A percentile compares a stretch with the other conserved stretches of the same genome.
phyloP scores from a whole-genome alignment of 2,888 invertebrate species.

The Harmothoe impar region DNA sequence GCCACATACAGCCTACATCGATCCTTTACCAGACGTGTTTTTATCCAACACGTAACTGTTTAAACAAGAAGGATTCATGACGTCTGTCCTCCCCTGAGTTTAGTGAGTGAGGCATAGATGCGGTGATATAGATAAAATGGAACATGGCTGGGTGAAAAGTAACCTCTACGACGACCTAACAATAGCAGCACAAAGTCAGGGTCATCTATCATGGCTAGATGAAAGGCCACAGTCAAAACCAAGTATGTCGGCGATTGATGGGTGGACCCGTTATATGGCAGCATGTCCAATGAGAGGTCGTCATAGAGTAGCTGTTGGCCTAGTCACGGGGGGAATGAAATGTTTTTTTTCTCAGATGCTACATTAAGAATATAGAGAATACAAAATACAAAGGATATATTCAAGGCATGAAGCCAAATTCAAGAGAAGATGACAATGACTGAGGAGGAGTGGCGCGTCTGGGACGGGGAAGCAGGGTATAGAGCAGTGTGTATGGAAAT shows the following conservation, averaged over 20 bases:
- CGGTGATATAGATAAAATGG: not conserved
- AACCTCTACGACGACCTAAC: not conserved
- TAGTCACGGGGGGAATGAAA: too few relatives aligned
- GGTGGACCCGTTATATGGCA: not conserved
- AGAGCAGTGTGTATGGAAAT: too few relatives aligned
- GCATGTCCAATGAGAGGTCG: too few relatives aligned
- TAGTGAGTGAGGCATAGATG: not conserved
- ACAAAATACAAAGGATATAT: too few relatives aligned
- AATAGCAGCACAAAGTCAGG: not conserved
- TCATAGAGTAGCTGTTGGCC: too few relatives aligned
- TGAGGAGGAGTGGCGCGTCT: too few relatives aligned
- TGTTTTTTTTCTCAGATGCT: too few relatives aligned
- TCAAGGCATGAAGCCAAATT: too few relatives aligned
- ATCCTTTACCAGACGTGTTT: not conserved
- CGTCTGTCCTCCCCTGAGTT: not conserved
- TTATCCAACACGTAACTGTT: not conserved
- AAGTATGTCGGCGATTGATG: not conserved
- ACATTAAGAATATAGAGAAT: too few relatives aligned
- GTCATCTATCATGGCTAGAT: not conserved
- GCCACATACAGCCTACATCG: not conserved
- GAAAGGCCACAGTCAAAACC: not conserved
- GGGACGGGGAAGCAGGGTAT: too few relatives aligned
- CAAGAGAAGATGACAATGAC: too few relatives aligned
- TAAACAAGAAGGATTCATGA: slow-evolving; percentile 4
- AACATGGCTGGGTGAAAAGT: not conserved